Evolutionary conservation across 1,140 invertebrate species (phyloP), one percentile per base, ranked within the genome.

Genomic region (Tetramorium simillimum): DNA sequence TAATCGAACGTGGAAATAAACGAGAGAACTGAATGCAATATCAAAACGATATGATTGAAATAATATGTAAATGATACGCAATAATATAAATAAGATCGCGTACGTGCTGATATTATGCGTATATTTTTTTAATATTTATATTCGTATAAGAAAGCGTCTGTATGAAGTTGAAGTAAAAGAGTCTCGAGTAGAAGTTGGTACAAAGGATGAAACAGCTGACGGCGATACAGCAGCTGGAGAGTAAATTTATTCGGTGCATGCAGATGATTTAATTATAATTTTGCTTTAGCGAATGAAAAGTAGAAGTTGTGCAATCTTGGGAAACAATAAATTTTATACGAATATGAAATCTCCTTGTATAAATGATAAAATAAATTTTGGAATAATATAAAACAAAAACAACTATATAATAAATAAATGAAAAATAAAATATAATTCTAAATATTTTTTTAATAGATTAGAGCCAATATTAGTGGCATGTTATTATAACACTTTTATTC

Each of bases 241-340:
- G 78, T 56, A 81, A 81, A 81, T 81, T 81, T 81, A 81, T 70
- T 81, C 65, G 78, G 53, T 81, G 78, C 46, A 81, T 81, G 78
- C 49, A 70, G 49, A 81, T 81, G 33, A 81, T 81, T 81, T 53
- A 81, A 81, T 81, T 81, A 70, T 72, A 69, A 81, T 70, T 70
- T 70, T 37, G 43, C 76, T 24, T 65, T 49, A 37, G 63, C 77
- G 37, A 81, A 56, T 81, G 46, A 53, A 70, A 70, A 56, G 24
- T 33, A 46, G 33, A 81, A 81, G 21, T 28, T 81, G 63, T 51
- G 65, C n/a, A 43, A 81, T 56, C 49, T 56, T 53, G 49, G 12
- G 21, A 43, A 70, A 81, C 10, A 28, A 81, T 81, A 70, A 81
- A 81, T 81, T 70, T 70, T 56, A 81, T 40, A 56, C 21, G 2